Evolutionary conservation across 2,888 invertebrate genomes (phyloP), one percentile per base, ranked within the genome.

Genomic region (Pediacus dermestoides): DNA sequence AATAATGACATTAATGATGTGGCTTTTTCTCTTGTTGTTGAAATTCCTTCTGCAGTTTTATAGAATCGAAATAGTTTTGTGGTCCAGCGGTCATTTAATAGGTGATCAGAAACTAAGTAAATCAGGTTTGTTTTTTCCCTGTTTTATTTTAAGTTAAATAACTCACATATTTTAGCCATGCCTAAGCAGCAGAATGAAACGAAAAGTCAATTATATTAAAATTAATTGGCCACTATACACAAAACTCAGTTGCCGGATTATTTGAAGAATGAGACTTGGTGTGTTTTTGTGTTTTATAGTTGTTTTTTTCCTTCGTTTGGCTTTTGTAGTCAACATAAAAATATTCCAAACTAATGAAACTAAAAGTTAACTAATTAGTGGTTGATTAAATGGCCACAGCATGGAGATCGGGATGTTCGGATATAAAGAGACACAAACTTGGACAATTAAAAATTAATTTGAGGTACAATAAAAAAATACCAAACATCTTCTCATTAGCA

Each of bases 151-250:
- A 27, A 30, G 18, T 18, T 30, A 30, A 49, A 55, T 52, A 46
- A 46, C 47, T 44, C 43, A 47, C 46, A 52, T 52, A 48, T 46
- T 10, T 52, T 32, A 31, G 39, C 30, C 42, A 30, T 26, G 41
- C 36, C 28, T 35, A 42, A 42, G 39, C 36, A 34, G 36, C 42
- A 46, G 48, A 48, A 46, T 38, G 48, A 47, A 52, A 53, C 52
- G 50, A 53, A 60, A 57, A 61, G 62, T 61, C 63, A 60, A 61
- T 62, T 64, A 63, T 63, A 60, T 60, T 58, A 57, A 64, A 64
- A 63, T 64, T 63, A 64, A 64, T 64, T 63, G 64, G 62, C 53
- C 49, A 52, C 55, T 49, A 50, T 48, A 52, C n/a, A n/a, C 57
- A 56, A 57, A 56, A 52, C 55, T 50, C 43, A 44, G 47, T 48